Percentiles rank a stretch among this genome's conserved stretches.
phyloP scores from a whole-genome alignment of 2,113 vertebrate species.

The Bettongia penicillata region DNA sequence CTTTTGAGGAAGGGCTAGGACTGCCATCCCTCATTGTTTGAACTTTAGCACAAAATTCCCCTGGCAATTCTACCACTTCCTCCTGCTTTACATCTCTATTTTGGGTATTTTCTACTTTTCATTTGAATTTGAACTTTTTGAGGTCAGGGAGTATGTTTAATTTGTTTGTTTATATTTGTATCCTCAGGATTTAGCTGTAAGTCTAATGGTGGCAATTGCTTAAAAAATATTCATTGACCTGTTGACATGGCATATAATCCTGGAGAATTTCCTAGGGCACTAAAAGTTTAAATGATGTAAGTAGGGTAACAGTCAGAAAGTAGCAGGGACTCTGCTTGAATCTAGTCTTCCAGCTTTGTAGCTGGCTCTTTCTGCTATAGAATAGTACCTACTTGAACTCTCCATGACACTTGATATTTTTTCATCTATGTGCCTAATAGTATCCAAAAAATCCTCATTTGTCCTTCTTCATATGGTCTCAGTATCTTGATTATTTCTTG shows the following conservation, averaged over 20 bases:
- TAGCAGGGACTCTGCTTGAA: background rate
- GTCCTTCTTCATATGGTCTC: too few relatives aligned
- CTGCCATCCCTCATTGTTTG: background rate
- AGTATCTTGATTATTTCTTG: too few relatives aligned
- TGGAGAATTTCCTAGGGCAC: background rate
- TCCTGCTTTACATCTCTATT: background rate
- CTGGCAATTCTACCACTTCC: background rate
- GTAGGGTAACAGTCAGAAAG: background rate
- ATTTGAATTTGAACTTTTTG: background rate
- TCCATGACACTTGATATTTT: background rate
- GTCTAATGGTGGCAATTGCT: too few relatives aligned
- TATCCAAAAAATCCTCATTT: background rate
- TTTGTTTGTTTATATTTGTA: background rate
- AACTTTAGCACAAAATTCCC: background rate
- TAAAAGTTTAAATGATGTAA: background rate
- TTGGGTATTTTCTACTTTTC: background rate
- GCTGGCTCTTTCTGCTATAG: background rate
- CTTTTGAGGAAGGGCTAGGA: background rate
- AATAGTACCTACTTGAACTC: background rate
- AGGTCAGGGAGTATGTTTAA: background rate
- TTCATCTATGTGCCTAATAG: background rate
- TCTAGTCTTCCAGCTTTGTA: background rate
- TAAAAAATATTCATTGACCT: background rate
- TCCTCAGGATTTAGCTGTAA: too few relatives aligned
- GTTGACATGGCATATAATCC: background rate